Evolutionary conservation across 2,113 vertebrate species (phyloP).

Genomic region (Gobio gobio): DNA sequence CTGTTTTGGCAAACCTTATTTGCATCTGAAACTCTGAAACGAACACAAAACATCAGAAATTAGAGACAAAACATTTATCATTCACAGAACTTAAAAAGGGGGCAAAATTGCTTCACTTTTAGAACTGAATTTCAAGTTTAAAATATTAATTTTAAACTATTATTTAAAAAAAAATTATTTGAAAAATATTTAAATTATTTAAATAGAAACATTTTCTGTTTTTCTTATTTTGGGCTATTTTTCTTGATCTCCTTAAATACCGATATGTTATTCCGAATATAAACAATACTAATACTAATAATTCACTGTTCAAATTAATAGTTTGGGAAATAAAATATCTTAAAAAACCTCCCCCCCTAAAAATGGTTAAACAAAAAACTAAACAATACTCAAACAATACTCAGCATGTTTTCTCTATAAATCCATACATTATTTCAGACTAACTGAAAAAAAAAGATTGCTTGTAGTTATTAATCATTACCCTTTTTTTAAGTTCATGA

Average conservation of each 20-base stretch:
- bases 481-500: neutral
- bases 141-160: neutral
- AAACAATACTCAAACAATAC: neutral
- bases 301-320: neutral
- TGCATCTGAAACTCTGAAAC: neutral
- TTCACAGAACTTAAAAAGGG: neutral
- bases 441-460: neutral
- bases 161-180: neutral
- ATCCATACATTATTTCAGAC: constrained; percentile 6
- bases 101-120: neutral
- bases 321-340: neutral
- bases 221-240: neutral
- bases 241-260: neutral
- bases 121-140: neutral
- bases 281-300: neutral
- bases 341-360: neutral
- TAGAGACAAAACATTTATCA: neutral
- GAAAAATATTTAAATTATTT: neutral
- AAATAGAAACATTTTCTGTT: neutral
- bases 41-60: neutral
- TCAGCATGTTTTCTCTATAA: neutral
- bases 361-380: neutral
- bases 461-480: too few relatives aligned
- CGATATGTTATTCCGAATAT: too few relatives aligned
- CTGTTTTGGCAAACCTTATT: neutral